Conservation (phyloP, 2,113 vertebrate genomes). For the Tachuris rubrigastra region DNA sequence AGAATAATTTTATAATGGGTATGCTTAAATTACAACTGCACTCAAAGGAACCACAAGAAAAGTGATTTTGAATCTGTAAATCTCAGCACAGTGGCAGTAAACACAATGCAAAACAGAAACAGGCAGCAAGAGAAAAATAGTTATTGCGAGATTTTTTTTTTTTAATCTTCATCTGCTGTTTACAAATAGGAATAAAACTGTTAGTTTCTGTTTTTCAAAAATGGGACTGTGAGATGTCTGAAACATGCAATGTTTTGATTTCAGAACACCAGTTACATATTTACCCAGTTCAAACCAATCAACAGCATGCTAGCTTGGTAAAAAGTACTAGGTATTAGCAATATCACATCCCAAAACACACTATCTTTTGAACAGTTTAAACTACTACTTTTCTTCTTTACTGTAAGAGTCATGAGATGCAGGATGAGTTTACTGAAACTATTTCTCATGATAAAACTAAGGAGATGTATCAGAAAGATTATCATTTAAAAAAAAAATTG, state of each 20-base stretch:
- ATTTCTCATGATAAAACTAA: background rate
- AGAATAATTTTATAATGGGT: background rate
- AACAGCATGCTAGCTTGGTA: background rate
- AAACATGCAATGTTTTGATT: background rate
- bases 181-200: background rate
- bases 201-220: background rate
- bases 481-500: background rate
- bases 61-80: background rate
- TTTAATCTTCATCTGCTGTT: background rate
- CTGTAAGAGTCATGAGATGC: background rate
- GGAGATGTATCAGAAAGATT: background rate
- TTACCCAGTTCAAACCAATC: background rate
- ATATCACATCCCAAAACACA: background rate
- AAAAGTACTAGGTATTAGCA: background rate
- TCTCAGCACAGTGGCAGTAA: background rate
- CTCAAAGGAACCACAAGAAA: background rate
- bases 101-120: background rate
- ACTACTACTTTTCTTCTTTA: background rate
- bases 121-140: background rate
- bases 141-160: background rate
- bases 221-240: background rate
- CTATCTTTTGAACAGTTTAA: background rate
- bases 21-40: rapidly evolving
- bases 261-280: background rate
- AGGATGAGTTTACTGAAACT: background rate